Base-by-base conservation (phyloP, 2,113 vertebrate species). In the Leiothrix lutea region DNA sequence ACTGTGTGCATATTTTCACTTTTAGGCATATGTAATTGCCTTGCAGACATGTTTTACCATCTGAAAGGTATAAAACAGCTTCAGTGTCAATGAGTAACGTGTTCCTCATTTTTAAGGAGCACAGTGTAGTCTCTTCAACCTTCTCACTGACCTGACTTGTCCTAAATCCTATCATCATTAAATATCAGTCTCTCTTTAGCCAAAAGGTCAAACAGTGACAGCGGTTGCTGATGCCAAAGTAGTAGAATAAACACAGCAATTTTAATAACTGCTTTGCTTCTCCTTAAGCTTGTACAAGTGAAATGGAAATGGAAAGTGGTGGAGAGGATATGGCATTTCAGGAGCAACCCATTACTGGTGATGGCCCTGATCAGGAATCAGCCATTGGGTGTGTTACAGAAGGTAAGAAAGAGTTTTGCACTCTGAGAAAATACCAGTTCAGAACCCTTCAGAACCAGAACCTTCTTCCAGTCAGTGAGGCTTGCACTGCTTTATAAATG, bases 231-330 rank as follows among this genome's bases (percentile, higher is more conserved):
- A 65, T 90, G 35, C 12, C 65, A 36, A 31, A 79, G 28, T 71
- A 58, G 36, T 36, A 50, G 65, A 93, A 60, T 56, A 90, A 92
- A 73, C 15, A 17, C 36, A 65, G 6, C 21, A 38, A 50, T 84
- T 86, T 44, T 92, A 57, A 53, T 92, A 54, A 86, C 67, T 88
- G 72, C 53, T 56, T 92, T 97, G 25, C 70, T 92, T 97, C 51
- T 90, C 86, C 53, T 94, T 95, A 90, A 98, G 98, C 97, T 97
- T 98, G 94, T 92, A 86, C 94, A 95, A 95, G 57, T 69, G 98
- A 98, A 91, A 97, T 98, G 95, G 98, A 98, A 94, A 85, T 97
- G 69, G 98, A 97, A 87, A 85, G 91, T 56, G 51, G 69, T 65
- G 97, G 93, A 95, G 97, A 96, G 35, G 81, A 90, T 45, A 21